Conservation (phyloP, 2,113 vertebrate species). For the Bombycilla garrulus region DNA sequence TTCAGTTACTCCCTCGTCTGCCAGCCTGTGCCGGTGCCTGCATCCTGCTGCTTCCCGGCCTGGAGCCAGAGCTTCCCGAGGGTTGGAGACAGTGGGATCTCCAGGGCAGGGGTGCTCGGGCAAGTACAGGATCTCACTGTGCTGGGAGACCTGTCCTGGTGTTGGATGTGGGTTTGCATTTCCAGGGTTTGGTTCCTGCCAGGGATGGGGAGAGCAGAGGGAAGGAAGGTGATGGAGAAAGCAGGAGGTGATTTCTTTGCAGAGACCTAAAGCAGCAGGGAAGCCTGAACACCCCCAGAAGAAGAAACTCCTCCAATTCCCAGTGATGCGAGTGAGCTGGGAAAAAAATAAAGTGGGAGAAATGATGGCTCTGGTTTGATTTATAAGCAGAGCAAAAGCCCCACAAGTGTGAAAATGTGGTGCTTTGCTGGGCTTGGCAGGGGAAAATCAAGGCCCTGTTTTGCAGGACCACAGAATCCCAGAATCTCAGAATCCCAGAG, state of each 20-base stretch:
- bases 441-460: background rate
- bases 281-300: background rate
- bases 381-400: background rate
- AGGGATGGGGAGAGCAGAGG: background rate
- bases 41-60: background rate
- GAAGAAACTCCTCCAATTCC: background rate
- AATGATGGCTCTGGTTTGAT: background rate
- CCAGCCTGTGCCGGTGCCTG: background rate
- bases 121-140: fast-evolving
- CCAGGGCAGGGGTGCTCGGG: background rate
- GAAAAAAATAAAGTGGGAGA: background rate
- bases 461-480: background rate
- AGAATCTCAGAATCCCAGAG: background rate
- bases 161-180: fast-evolving
- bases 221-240: background rate
- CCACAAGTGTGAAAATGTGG: background rate
- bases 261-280: background rate
- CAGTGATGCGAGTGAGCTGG: background rate
- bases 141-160: fast-evolving
- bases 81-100: background rate
- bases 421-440: background rate
- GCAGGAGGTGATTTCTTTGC: background rate
- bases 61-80: background rate
- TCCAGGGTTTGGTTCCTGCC: background rate
- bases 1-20: background rate